Conservation (phyloP, 2,888 invertebrate species). For the Apamea crenata region DNA sequence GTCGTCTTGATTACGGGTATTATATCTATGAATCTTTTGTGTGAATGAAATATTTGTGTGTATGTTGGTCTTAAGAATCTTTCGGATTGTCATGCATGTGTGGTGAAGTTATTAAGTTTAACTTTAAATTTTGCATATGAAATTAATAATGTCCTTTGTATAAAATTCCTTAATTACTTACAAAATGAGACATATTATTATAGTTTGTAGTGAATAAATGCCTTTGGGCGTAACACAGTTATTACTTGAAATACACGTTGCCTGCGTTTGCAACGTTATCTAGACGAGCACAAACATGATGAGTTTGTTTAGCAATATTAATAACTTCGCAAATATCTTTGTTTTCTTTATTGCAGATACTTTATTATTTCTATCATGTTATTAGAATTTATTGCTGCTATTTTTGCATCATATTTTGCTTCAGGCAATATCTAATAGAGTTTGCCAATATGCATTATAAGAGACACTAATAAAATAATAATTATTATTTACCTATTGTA, state of each 20-base stretch:
- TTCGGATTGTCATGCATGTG: too few species aligned
- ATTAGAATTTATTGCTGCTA: not conserved
- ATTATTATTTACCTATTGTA: not conserved
- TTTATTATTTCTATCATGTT: not conserved
- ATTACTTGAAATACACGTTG: not conserved
- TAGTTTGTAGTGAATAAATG: not conserved
- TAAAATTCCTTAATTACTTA: not conserved
- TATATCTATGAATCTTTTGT: too few species aligned
- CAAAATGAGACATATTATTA: too few species aligned
- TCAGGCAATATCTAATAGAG: not conserved
- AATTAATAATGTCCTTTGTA: not conserved
- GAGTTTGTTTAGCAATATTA: slow-evolving; percentile 17
- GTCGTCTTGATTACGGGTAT: too few species aligned
- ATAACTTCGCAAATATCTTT: not conserved
- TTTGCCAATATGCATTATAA: not conserved
- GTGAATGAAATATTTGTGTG: too few species aligned
- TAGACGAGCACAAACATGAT: slow-evolving; percentile 5
- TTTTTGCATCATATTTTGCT: not conserved
- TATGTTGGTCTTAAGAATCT: too few species aligned
- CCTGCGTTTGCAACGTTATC: slow-evolving; percentile 22
- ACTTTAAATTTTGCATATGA: too few species aligned
- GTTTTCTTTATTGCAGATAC: not conserved
- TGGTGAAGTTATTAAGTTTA: too few species aligned
- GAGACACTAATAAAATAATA: not conserved
- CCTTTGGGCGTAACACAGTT: not conserved